A percentile compares a stretch with the other conserved stretches of the same genome.
phyloP scores from a whole-genome alignment of 2,888 invertebrate genomes.

The Epirrhoe tristata region DNA sequence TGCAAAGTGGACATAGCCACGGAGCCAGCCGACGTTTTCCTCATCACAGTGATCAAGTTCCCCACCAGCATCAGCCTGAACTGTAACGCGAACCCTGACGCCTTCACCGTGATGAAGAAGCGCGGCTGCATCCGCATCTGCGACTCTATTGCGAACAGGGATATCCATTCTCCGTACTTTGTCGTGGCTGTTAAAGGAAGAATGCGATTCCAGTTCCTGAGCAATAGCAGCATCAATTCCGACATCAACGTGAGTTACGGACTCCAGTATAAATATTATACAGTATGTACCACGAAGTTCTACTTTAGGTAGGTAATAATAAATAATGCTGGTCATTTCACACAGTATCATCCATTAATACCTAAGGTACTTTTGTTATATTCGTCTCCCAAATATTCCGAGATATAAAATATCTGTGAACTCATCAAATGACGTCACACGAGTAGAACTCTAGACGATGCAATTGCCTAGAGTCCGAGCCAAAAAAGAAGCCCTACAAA shows the following conservation, averaged over 20 bases:
- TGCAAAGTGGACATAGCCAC: slow-evolving; percentile 69
- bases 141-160: slow-evolving; percentile 50
- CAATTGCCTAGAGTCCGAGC: too few relatives aligned
- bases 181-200: slow-evolving; percentile 56
- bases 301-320: too few relatives aligned
- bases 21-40: slow-evolving; percentile 41
- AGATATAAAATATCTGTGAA: too few relatives aligned
- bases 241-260: slow-evolving; percentile 66
- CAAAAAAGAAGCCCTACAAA: too few relatives aligned
- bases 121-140: slow-evolving; percentile 62
- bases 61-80: slow-evolving; percentile 60
- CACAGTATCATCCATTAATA: too few relatives aligned
- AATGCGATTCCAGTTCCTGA: slow-evolving; percentile 66
- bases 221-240: slow-evolving; percentile 74
- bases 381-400: too few relatives aligned
- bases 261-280: not conserved
- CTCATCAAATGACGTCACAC: too few relatives aligned
- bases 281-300: too few relatives aligned
- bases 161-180: slow-evolving; percentile 55
- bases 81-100: slow-evolving; percentile 61
- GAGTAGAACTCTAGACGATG: too few relatives aligned
- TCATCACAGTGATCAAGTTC: slow-evolving; percentile 67
- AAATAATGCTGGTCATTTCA: too few relatives aligned
- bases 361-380: too few relatives aligned
- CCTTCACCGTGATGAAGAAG: slow-evolving; percentile 63